phyloP scores from a whole-genome alignment of 2,888 invertebrate species.

The Vanessa cardui region DNA sequence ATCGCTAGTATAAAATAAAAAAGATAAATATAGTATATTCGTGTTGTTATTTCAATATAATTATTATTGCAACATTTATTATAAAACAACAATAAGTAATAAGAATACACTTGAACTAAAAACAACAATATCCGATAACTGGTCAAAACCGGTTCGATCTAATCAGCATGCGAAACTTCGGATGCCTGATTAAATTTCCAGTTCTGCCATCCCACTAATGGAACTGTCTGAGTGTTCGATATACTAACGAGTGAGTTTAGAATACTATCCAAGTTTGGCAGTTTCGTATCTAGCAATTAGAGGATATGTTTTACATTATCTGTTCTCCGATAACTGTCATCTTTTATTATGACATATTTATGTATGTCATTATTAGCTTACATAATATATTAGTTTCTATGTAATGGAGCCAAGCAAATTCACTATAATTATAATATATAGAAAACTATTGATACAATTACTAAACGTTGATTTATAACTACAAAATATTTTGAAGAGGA shows the following conservation, averaged over 20 bases:
- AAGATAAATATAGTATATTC: too few species aligned
- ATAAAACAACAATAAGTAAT: background rate
- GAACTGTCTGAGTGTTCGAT: slow-evolving; percentile 28
- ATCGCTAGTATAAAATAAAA: too few species aligned
- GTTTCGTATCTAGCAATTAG: slow-evolving; percentile 30
- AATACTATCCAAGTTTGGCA: slow-evolving; percentile 30
- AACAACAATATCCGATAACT: slow-evolving; percentile 10
- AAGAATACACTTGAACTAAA: background rate
- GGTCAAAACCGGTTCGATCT: slow-evolving; percentile 15
- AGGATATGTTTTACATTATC: slow-evolving; percentile 7
- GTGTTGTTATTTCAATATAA: too few species aligned
- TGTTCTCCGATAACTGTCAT: slow-evolving; percentile 3
- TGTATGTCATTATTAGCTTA: too few species aligned
- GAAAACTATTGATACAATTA: too few species aligned
- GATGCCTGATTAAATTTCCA: slow-evolving; percentile 32
- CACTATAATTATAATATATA: too few species aligned
- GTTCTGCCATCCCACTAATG: slow-evolving; percentile 26
- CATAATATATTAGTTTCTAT: too few species aligned
- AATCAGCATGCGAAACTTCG: slow-evolving; percentile 15
- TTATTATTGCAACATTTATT: background rate
- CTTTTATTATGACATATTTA: background rate
- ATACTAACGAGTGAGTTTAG: slow-evolving; percentile 32
- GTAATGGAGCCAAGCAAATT: too few species aligned
- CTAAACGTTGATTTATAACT: too few species aligned
- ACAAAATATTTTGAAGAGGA: too few species aligned